Percentiles rank a stretch among this genome's conserved stretches.
These are phyloP conservation scores for Syrista parreyssii DNA, from an alignment of 2,888 invertebrate species.

Conservation along the genomic window DNA sequence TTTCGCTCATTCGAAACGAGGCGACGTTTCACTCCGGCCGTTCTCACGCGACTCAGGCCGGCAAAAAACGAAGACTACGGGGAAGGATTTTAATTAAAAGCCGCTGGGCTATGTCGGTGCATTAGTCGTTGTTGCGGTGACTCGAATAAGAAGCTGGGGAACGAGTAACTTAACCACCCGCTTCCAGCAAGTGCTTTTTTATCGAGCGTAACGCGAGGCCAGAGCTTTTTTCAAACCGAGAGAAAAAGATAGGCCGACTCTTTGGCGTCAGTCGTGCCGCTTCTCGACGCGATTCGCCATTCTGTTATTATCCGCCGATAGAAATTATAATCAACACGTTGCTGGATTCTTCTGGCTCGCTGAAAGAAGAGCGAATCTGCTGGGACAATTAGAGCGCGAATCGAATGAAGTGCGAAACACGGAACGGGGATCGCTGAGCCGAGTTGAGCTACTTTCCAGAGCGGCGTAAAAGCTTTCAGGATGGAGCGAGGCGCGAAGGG, in stretches of 20 bases:
- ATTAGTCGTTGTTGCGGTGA: constrained; percentile 25
- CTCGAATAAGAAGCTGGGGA: background rate
- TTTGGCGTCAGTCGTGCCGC: no score
- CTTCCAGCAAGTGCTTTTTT: constrained; percentile 12
- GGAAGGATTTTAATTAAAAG: constrained; percentile 47
- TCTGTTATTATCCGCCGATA: no score
- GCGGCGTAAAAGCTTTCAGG: constrained; percentile 53
- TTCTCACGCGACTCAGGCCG: constrained; percentile 11
- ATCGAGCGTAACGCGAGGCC: background rate
- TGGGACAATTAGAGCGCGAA: no score
- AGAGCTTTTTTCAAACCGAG: background rate
- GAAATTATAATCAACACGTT: no score
- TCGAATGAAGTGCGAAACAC: background rate
- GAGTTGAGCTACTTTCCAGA: constrained; percentile 16
- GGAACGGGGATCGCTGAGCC: constrained; percentile 12
- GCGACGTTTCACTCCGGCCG: constrained; percentile 1
- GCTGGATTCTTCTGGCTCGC: no score
- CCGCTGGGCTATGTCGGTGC: constrained; percentile 36
- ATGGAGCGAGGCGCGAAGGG: constrained; percentile 25
- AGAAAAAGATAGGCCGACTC: no score
- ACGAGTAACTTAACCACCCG: background rate
- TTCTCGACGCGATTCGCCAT: no score
- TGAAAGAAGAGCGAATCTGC: no score
- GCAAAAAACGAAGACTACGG: constrained; percentile 25
- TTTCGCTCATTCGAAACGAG: background rate